Conservation (phyloP, 2,113 vertebrate species). For the Alethe castanea region DNA sequence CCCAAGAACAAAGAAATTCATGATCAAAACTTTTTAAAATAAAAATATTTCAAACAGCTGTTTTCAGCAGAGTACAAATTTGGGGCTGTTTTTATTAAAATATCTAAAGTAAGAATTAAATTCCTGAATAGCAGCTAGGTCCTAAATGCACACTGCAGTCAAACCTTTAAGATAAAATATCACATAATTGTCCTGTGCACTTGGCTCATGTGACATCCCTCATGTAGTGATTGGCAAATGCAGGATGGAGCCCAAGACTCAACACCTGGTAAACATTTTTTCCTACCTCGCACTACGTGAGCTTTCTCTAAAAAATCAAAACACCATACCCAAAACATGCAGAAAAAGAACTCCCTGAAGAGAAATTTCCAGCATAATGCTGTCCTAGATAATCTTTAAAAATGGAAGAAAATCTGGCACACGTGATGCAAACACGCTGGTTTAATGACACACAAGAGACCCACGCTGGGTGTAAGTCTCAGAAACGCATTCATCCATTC, state of each 20-base stretch:
- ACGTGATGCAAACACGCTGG: accelerated
- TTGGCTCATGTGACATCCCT: neutral
- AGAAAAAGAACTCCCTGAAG: neutral
- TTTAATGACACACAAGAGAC: neutral
- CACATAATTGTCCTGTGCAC: neutral
- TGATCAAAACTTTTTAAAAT: neutral
- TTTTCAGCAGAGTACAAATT: neutral
- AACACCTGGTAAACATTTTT: neutral
- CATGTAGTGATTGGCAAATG: accelerated
- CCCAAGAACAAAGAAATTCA: neutral
- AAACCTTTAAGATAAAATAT: neutral
- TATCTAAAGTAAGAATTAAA: neutral
- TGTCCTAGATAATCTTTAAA: neutral
- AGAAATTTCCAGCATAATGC: neutral
- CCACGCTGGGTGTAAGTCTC: accelerated
- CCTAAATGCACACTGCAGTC: neutral
- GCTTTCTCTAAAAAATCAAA: neutral
- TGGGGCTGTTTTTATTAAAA: neutral
- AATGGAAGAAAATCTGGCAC: neutral
- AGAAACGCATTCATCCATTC: neutral
- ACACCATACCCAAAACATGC: neutral
- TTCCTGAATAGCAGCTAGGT: neutral
- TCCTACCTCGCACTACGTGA: neutral
- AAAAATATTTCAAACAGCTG: neutral
- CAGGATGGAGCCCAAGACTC: neutral